Evolutionary conservation across 2,888 invertebrate species (phyloP), one percentile per base, ranked within the genome.

Genomic region (Stegana nigrithorax): DNA sequence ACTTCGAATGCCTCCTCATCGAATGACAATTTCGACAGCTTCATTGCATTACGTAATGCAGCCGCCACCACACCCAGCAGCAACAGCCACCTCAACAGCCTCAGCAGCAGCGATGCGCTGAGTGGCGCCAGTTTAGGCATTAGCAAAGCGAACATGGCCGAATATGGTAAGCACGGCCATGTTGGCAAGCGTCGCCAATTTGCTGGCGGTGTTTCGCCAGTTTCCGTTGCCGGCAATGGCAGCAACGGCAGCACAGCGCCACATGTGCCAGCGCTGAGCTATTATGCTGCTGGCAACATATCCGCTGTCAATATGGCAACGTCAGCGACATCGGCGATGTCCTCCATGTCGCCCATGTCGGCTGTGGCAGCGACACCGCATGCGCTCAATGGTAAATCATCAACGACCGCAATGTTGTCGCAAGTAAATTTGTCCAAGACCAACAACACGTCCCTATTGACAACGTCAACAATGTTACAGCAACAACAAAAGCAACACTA

Each of bases 21-120:
- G 27, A 75, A 81, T 23, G 83, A 84, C 63, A 83, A 83, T 71
- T 84, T 84, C 65, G 83, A 84, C 70, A 78, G 71, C 62, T 83
- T 84, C 72, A 82, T 82, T 64, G 71, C 76, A 21, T 60, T 78
- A 61, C 80, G 84, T 26, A 81, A 80, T 65, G 74, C 72, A 58
- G 67, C 66, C 63, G 45, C 55, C 63, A 42, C 51, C 25, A 45
- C 64, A 23, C 23, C 60, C 53, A 72, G 56, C 66, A 72, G 19
- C 65, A 61, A 39, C 62, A 60, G 47, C 29, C 60, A 47, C 62
- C 47, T 19, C 64, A 36, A 8, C 27, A 36, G 29, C 57, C n/a
- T 21, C 67, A 2, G 25, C 56, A 50, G 51, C 50, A 25, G 60
- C 66, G 14, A 66, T 73, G 36, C 72, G 75, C 65, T 73, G 73